A percentile compares a stretch with the other conserved stretches of the same genome.
These are phyloP conservation scores for Poecilus cupreus DNA, from an alignment of 2,888 invertebrate species.

Conservation along the genomic window DNA sequence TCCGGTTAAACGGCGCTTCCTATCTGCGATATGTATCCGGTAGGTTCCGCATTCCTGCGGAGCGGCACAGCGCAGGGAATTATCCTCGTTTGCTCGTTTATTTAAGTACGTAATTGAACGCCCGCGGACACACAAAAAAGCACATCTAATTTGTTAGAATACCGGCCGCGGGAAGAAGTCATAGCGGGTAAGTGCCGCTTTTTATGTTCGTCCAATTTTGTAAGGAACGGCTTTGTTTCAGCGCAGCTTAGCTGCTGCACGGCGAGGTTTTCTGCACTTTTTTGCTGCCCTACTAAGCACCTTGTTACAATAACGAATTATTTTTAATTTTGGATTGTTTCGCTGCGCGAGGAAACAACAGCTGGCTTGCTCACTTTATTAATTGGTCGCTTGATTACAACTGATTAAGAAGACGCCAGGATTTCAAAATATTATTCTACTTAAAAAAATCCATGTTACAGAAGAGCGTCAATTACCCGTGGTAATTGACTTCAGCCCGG, in stretches of 20 bases:
- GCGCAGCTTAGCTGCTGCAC: conserved; percentile 7
- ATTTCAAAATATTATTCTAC: no score
- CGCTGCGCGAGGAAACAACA: not conserved
- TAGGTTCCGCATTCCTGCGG: conserved; percentile 47
- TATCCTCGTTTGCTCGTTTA: conserved; percentile 47
- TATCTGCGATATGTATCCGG: conserved; percentile 63
- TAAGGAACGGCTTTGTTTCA: conserved; percentile 36
- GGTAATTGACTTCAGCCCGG: no score
- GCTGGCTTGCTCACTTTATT: not conserved
- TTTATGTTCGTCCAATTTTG: conserved; percentile 45
- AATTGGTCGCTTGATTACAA: not conserved
- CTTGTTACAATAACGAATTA: conserved; percentile 28
- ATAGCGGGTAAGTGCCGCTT: conserved; percentile 32
- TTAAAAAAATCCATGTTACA: no score
- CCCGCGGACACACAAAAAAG: conserved; percentile 45
- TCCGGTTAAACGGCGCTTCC: conserved; percentile 64
- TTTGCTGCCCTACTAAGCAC: not conserved
- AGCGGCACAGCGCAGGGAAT: conserved; percentile 30
- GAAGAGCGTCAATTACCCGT: no score
- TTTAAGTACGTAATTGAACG: conserved; percentile 45
- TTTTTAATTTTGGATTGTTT: conserved; percentile 18
- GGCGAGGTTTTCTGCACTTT: not conserved
- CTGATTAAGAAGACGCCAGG: not conserved
- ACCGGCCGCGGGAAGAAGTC: conserved; percentile 33
- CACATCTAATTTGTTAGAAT: conserved; percentile 49